These are phyloP conservation scores for Sinohyriopsis cumingii DNA, from an alignment of 2,888 invertebrate species.

Conservation along the genomic window DNA sequence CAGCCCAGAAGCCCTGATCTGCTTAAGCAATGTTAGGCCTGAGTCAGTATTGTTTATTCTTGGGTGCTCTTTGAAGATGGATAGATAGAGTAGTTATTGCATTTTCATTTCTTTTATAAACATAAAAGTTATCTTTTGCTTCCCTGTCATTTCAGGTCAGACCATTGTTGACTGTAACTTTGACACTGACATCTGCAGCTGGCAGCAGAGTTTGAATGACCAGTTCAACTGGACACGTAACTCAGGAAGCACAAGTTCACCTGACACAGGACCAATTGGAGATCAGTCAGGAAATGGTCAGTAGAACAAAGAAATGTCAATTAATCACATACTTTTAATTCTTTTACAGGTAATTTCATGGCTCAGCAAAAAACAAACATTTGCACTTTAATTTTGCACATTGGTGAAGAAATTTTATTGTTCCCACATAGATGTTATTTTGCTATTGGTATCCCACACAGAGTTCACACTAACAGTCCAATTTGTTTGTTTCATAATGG, in stretches of 20 bases:
- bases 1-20: no score
- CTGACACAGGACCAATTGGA: constrained; percentile 46
- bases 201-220: constrained; percentile 50
- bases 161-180: constrained; percentile 49
- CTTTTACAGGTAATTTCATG: no score
- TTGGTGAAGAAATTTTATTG: background rate
- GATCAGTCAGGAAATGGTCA: constrained; percentile 48
- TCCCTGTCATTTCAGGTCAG: constrained; percentile 16
- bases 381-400: background rate
- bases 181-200: constrained; percentile 58
- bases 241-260: constrained; percentile 34
- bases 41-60: no score
- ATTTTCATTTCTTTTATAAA: no score
- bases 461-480: no score
- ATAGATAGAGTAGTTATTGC: no score
- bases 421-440: background rate
- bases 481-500: no score
- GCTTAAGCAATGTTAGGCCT: no score
- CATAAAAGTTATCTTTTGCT: background rate
- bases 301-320: background rate
- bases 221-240: constrained; percentile 58
- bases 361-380: no score
- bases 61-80: no score
- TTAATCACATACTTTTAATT: no score
- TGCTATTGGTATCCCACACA: background rate